Base-by-base conservation (phyloP, 2,113 vertebrate species). In the Morone saxatilis region DNA sequence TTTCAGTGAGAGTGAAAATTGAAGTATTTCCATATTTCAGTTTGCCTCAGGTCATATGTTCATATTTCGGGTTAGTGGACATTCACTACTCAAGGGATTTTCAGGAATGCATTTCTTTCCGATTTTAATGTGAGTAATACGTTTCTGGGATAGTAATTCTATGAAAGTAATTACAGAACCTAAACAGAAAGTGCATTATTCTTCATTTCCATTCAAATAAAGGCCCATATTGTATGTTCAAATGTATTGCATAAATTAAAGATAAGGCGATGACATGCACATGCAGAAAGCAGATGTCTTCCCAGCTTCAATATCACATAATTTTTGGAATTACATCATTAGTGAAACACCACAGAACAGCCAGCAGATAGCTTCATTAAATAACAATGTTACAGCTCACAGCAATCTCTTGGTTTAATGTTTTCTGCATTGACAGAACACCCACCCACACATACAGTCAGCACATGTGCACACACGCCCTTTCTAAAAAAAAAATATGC, bases 291-390 rank as follows among this genome's bases (percentile, higher is more conserved):
- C 69, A 87, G 71, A 84, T 81, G 70, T 73, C 45, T 63, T 59
- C 77, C 65, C 51, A 0, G 31, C 68, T 85, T 80, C 61, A 65
- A 9, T 68, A 54, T 77, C 0, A 7, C 19, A 79, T 87, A 74
- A 65, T 78, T 83, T 85, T 77, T 76, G 43, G 38, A 70, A 83
- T 88, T 73, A 80, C 76, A 88, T 82, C 62, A 81, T 89, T 82
- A 83, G 59, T 19, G 4, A 82, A 80, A 79, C 50, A 43, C 47
- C 48, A 51, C 3, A 85, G 43, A 83, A 75, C 74, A 84, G 51
- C 71, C 73, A 84, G 57, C 31, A 78, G 73, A 79, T 47, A 81
- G 53, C 51, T 81, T 78, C 83, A 85, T 85, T 78, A 86, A 86
- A 82, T 78, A 80, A 87, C 71, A 62, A 80, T 65, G 65, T 75